These are phyloP conservation scores for Gadus chalcogrammus DNA, from an alignment of 2,113 vertebrate species.

Conservation along the genomic window DNA sequence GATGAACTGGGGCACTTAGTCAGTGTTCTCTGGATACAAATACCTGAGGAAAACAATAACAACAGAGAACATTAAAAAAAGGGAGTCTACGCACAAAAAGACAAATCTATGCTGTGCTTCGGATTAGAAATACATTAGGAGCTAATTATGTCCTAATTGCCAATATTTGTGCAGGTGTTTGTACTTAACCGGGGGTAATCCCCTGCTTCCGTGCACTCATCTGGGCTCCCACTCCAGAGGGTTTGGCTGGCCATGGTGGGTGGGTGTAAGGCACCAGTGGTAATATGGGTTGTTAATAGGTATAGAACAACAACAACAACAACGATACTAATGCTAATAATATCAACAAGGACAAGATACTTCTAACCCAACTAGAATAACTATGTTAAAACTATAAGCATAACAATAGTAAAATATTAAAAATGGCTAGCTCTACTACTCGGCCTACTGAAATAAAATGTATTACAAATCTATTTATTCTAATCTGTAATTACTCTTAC, in stretches of 20 bases:
- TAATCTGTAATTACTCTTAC: not conserved
- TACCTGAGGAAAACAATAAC: conserved; percentile 89
- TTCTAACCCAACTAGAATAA: not conserved
- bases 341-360: not conserved
- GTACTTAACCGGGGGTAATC: conserved; percentile 80
- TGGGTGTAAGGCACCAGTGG: conserved; percentile 57
- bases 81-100: conserved; percentile 97
- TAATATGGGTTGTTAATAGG: conserved; percentile 49
- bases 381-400: not conserved
- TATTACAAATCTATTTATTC: not conserved
- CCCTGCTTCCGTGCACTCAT: conserved; percentile 90
- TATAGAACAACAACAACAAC: conserved; percentile 29
- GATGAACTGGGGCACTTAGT: conserved; percentile 94
- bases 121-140: conserved; percentile 99
- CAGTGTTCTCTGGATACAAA: conserved; percentile 95
- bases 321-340: conserved; percentile 20
- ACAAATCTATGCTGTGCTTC: conserved; percentile 85
- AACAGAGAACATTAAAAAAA: conserved; percentile 85
- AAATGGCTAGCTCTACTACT: not conserved
- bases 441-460: not conserved
- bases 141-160: conserved; percentile 99
- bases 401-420: not conserved
- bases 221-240: conserved; percentile 81
- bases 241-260: conserved; percentile 62
- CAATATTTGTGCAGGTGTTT: conserved; percentile 99